Base-by-base conservation (phyloP, 2,888 invertebrate genomes). In the Saturnia pavonia region DNA sequence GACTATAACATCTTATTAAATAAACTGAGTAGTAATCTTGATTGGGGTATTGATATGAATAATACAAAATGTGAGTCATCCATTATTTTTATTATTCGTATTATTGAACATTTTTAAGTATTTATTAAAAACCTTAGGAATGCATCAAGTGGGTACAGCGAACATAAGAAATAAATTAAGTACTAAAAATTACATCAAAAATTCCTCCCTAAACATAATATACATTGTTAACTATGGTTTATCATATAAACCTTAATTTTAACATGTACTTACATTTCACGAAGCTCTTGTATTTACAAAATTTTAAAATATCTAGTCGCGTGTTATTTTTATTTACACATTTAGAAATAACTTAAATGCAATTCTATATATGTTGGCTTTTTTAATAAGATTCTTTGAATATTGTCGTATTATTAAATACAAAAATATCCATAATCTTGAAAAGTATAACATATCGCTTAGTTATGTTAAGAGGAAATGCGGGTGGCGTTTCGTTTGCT, bases 151-250 rank as follows among this genome's bases (percentile, higher is more conserved):
- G 80, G 85, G 86, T 88, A 90, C 85, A 89, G 84, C 85, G 84
- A 88, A 89, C 85, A 82, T 86, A 86, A 87, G 85, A 81, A 91
- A 91, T 92, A 91, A 91, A 88, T 92, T 92, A 92, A 91, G 91
- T 92, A 91, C 92, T 89, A 89, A 89, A 88, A 82, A 82, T 83
- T 85, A 82, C 83, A 82, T 83, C 80, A 81, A 87, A 86, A 85
- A 86, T 84, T 11, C 74, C 84, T 79, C 82, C 82, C 83, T 88
- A 86, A 86, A 83, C 73, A 83, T 87, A n/a, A n/a, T n/a, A 78
- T 69, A 87, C 85, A 88, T 78, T 75, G 78, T 82, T 87, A 84
- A 79, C 81, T 83, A 85, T 72, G 90, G 91, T 91, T 89, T 90
- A 92, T 93, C 82, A 84, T 82, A 92, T 92, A 92, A 92, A 92